These are phyloP conservation scores for Melitaea athalia DNA, from an alignment of 2,888 invertebrate species.

Conservation along the genomic window DNA sequence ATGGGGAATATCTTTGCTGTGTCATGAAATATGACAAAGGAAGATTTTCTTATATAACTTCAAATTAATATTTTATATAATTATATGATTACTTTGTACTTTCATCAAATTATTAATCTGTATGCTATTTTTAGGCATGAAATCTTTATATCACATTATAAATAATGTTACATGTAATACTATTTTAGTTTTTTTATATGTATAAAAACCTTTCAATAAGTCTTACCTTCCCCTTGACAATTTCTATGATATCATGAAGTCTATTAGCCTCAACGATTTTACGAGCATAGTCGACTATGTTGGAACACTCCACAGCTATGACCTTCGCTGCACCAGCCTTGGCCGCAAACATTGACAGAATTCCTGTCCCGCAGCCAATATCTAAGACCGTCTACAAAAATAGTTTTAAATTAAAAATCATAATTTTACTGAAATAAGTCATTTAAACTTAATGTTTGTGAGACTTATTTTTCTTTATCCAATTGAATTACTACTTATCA, in stretches of 20 bases:
- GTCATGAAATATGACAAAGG: too few relatives aligned
- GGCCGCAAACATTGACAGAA: slow-evolving; percentile 99
- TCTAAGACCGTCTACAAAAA: slow-evolving; percentile 89
- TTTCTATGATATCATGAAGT: slow-evolving; percentile 89
- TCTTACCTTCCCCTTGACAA: slow-evolving; percentile 90
- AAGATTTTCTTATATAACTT: too few relatives aligned
- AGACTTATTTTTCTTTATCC: too few relatives aligned
- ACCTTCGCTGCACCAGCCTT: slow-evolving; percentile 98
- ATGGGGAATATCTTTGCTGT: too few relatives aligned
- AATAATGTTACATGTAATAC: too few relatives aligned
- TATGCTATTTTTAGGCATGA: not conserved
- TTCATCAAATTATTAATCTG: too few relatives aligned
- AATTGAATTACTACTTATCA: too few relatives aligned
- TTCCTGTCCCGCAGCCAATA: slow-evolving; percentile 99
- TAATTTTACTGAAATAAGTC: too few relatives aligned
- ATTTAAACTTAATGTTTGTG: too few relatives aligned
- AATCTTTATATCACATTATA: not conserved
- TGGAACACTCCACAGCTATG: slow-evolving; percentile 98
- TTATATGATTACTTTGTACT: too few relatives aligned
- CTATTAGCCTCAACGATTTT: slow-evolving; percentile 95
- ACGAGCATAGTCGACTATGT: slow-evolving; percentile 98
- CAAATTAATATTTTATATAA: too few relatives aligned
- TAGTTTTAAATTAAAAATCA: not conserved
- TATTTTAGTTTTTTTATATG: too few relatives aligned
- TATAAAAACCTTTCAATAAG: not conserved